Base-by-base conservation (phyloP, 2,113 vertebrate genomes). In the Ictalurus punctatus region DNA sequence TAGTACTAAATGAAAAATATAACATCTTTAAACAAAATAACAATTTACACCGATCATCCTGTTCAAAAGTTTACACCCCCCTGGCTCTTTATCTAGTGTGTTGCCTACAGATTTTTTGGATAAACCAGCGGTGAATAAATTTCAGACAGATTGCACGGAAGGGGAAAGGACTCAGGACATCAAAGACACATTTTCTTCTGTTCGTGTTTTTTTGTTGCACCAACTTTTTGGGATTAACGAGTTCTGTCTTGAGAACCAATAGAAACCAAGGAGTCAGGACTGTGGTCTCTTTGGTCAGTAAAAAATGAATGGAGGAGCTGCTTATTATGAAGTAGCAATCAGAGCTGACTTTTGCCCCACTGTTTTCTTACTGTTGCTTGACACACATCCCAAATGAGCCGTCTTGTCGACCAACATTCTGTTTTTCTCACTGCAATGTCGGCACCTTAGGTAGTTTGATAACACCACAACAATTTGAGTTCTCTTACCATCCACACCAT, bases 401-500 rank as follows among this genome's bases (percentile, higher is more conserved):
- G 12, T 67, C 30, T 19, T 12, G 3, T 83, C 30, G 1, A 40
- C 56, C 79, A 58, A n/a, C 14, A 81, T 44, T 61, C 9, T 37
- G 21, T 78, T 48, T 40, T 21, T 34, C 37, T n/a, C 30, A 19
- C 56, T 58, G 6, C n/a, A 65, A 83, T 6, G 25, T 69, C 40
- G 16, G 37, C 19, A 7, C 5, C 23, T 54, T 34, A 37, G 69
- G 37, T 71, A 30, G 16, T 37, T 58, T 63, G 21, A 4, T 79
- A 25, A 54, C 7, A 12, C 25, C 21, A 25, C 25, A 37, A 4
- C 23, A 71, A n/a, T 54, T 58, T 79, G 1, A 1, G 34, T n/a
- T 19, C 37, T 44, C 95, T 95, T 93, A 96, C 96, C 96, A 96
- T 96, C 96, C 96, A 96, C 92, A 96, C 96, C 96, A 96, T 96